phyloP scores from a whole-genome alignment of 2,888 invertebrate genomes.

The Phalangium opilio region DNA sequence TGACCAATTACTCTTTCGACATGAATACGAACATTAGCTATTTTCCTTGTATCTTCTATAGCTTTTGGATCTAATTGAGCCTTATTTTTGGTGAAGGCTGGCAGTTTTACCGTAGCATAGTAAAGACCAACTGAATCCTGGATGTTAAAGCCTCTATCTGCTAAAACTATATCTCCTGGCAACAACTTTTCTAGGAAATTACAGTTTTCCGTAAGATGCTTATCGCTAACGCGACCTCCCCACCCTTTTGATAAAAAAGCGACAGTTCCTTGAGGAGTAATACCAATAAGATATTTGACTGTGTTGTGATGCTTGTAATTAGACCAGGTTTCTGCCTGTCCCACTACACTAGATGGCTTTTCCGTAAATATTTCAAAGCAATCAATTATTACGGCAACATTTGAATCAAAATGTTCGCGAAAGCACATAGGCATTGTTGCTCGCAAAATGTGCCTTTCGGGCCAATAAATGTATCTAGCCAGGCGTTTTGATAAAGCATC shows the following conservation, averaged over 20 bases:
- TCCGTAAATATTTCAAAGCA: conserved; percentile 2
- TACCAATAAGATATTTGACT: conserved; percentile 21
- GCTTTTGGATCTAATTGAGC: too few relatives aligned
- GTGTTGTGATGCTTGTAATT: conserved; percentile 22
- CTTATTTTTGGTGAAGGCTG: too few relatives aligned
- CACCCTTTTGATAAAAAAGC: conserved; percentile 21
- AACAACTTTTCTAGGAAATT: too few relatives aligned
- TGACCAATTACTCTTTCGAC: too few relatives aligned
- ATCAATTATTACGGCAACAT: neutral
- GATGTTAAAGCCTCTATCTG: conserved; percentile 21
- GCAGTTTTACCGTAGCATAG: conserved; percentile 18
- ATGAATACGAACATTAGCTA: too few relatives aligned
- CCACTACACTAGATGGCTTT: neutral
- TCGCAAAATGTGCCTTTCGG: neutral
- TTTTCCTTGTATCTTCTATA: too few relatives aligned
- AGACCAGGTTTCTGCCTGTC: conserved; percentile 17
- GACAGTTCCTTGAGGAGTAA: conserved; percentile 20
- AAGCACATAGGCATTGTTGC: conserved; percentile 17
- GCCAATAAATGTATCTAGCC: neutral
- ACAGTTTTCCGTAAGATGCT: conserved; percentile 12
- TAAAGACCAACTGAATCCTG: too few relatives aligned
- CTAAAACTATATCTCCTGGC: conserved; percentile 11
- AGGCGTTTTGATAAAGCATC: too few relatives aligned
- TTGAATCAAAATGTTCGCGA: neutral
- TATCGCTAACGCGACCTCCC: conserved; percentile 21